Evolutionary conservation across 2,888 invertebrate genomes (phyloP).

Genomic region (Abrostola triplasia): DNA sequence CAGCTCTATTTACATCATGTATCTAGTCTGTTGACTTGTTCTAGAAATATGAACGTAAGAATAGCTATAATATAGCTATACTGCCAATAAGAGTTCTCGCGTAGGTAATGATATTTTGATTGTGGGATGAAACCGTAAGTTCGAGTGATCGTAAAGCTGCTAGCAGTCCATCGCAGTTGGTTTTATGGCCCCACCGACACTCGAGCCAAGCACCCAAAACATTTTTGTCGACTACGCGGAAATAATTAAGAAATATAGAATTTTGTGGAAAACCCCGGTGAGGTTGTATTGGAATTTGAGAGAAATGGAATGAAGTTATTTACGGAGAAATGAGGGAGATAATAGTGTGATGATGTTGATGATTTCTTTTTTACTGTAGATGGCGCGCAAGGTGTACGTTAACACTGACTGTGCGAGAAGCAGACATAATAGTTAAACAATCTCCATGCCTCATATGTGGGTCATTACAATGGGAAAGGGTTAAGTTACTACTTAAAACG

Average conservation of each 20-base stretch:
- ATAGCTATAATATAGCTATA: no score
- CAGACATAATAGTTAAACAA: no score
- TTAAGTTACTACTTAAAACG: no score
- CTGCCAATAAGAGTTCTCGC: no score
- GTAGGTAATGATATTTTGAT: no score
- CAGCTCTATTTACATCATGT: not conserved
- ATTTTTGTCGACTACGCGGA: constrained; percentile 51
- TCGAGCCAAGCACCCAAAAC: constrained; percentile 9
- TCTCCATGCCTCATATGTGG: no score
- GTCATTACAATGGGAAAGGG: no score
- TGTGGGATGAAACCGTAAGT: constrained; percentile 23
- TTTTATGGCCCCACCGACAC: constrained; percentile 40
- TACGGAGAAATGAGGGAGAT: constrained; percentile 23
- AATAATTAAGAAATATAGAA: constrained; percentile 56
- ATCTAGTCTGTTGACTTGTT: no score
- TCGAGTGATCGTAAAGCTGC: constrained; percentile 56
- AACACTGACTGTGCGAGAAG: no score
- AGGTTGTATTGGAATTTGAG: constrained; percentile 47
- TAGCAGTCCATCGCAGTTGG: constrained; percentile 43
- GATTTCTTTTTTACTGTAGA: no score
- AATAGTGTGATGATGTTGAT: not conserved
- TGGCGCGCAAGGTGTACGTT: no score
- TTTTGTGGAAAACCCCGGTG: constrained; percentile 46
- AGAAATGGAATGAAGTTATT: constrained; percentile 31
- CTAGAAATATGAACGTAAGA: no score